A percentile compares a stretch with the other conserved stretches of the same genome.
Evolutionary conservation across 2,797 vertebrate species (phyloP).

Genomic region (Champsocephalus gunnari): DNA sequence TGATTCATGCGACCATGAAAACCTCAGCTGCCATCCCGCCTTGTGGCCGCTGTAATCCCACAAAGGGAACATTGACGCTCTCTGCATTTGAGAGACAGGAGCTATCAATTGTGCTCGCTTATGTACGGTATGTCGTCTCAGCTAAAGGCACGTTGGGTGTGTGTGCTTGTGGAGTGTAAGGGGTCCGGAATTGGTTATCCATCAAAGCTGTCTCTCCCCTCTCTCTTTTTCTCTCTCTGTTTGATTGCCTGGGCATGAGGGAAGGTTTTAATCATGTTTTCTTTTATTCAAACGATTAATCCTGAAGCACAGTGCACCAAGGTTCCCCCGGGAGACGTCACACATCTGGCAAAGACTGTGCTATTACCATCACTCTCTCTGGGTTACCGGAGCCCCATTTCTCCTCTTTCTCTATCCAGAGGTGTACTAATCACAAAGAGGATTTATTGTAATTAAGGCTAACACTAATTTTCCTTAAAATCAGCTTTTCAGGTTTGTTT

Average conservation of each 20-base stretch:
- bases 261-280: conserved; percentile 81
- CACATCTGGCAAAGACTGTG: conserved; percentile 72
- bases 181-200: conserved; percentile 48
- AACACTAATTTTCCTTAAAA: not conserved
- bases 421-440: not conserved
- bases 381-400: conserved; percentile 46
- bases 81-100: conserved; percentile 62
- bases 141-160: conserved; percentile 40
- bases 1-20: conserved; percentile 76
- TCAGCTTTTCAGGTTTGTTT: not conserved
- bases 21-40: conserved; percentile 38
- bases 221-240: conserved; percentile 39
- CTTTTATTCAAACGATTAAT: conserved; percentile 79
- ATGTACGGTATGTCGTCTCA: conserved; percentile 56
- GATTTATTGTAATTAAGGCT: conserved; percentile 5
- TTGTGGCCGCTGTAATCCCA: conserved; percentile 13
- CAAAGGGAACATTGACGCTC: conserved; percentile 41
- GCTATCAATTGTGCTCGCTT: conserved; percentile 64
- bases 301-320: conserved; percentile 65
- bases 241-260: conserved; percentile 67
- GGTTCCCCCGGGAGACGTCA: conserved; percentile 64
- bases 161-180: conserved; percentile 15
- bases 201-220: conserved; percentile 45
- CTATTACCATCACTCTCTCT: conserved; percentile 52
- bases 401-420: conserved; percentile 13